Evolutionary conservation across 2,113 vertebrate genomes (phyloP).

Genomic region (Cinclus mexicanus): DNA sequence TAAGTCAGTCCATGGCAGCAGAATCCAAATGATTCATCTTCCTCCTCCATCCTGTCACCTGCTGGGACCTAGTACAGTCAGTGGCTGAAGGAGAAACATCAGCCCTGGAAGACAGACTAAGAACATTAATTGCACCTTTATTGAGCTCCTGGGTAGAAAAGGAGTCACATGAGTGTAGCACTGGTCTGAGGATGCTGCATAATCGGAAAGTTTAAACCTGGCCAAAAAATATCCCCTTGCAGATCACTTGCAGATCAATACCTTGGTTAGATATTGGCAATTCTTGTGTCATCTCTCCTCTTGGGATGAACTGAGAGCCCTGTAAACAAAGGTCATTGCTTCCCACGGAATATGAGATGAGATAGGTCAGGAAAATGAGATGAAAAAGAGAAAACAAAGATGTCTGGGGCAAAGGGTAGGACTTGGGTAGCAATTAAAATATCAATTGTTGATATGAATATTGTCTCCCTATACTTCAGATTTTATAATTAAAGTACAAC

Average conservation of each 20-base stretch:
- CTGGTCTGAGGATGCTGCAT: neutral
- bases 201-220: neutral
- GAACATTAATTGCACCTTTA: neutral
- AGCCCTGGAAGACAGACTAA: neutral
- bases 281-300: neutral
- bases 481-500: neutral
- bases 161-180: neutral
- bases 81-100: neutral
- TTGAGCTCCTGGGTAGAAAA: neutral
- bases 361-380: neutral
- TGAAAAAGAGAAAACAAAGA: neutral
- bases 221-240: neutral
- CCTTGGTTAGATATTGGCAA: neutral
- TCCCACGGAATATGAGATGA: neutral
- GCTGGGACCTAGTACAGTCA: neutral
- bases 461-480: neutral
- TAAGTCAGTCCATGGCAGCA: neutral
- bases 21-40: constrained; percentile 20
- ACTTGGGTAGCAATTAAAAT: neutral
- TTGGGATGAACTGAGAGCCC: neutral
- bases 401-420: neutral
- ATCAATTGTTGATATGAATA: neutral
- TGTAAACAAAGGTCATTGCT: neutral
- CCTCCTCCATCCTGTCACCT: neutral
- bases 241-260: neutral